Evolutionary conservation across 1,140 invertebrate genomes (phyloP), one percentile per base, ranked within the genome.

Genomic region (Drosophila novamexicana): DNA sequence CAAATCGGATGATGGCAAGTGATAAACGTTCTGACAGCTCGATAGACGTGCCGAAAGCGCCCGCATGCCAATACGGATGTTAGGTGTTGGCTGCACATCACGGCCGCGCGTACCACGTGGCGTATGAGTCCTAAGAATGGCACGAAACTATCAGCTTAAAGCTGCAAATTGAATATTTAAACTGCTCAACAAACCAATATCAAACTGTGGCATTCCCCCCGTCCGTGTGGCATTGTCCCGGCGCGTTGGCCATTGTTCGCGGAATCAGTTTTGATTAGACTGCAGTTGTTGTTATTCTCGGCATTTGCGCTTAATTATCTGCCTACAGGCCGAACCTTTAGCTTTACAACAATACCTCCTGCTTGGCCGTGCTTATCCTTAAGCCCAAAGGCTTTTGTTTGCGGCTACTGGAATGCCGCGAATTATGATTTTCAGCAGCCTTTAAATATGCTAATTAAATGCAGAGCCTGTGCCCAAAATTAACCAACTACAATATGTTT

Each of bases 21-120:
- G 62, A 77, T 78, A 74, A 78, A 59, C 61, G 64, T 52, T 73
- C 72, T 86, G 79, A 82, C 82, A 79, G 75, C 39, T 63, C 79
- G 68, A 79, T 75, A 52, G 59, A 72, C 67, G 61, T 49, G 67
- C 61, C 72, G 62, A 66, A 63, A 76, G 57, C 47, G 45, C 61
- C 62, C 56, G 68, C 64, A 75, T 72, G 67, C 56, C 58, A 47
- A 68, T 58, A 39, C 64, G 42, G n/a, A 1, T 45, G 22, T 45
- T 14, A 29, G 6, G n/a, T 61, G 40, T 71, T 70, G 45, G 52
- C 16, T n/a, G 18, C 62, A 29, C 39, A 57, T 59, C 62, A 66
- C 32, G 22, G 18, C 10, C 44, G 9, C 12, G 29, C 10, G 10
- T 37, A 9, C n/a, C 18, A 66, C 42, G 37, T 22, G 39, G 58